These are phyloP conservation scores for Pemphredon lugubris DNA, from an alignment of 2,888 invertebrate genomes.

Conservation along the genomic window DNA sequence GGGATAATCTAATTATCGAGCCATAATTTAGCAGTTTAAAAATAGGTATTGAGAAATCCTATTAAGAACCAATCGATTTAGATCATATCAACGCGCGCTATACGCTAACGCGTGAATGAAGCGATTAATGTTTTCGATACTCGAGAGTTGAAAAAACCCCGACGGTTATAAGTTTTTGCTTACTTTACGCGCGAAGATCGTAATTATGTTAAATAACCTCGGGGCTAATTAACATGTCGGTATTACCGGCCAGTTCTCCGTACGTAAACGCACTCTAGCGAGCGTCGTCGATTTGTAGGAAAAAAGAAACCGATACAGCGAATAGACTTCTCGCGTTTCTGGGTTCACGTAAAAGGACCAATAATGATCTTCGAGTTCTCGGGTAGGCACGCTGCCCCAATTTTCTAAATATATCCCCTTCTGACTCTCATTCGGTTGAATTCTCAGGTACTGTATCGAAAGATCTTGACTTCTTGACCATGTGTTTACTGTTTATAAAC, in stretches of 20 bases:
- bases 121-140: too few species aligned
- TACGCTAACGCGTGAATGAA: too few species aligned
- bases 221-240: not conserved
- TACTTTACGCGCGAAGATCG: too few species aligned
- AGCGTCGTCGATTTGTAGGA: not conserved
- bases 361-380: constrained; percentile 52
- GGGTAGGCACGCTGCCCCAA: constrained; percentile 72
- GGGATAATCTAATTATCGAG: too few species aligned
- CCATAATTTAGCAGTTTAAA: too few species aligned
- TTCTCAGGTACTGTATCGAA: constrained; percentile 67
- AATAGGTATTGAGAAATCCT: too few species aligned
- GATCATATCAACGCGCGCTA: too few species aligned
- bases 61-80: too few species aligned
- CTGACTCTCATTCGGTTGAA: constrained; percentile 66
- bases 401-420: constrained; percentile 77
- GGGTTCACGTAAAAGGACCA: constrained; percentile 53
- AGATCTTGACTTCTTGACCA: constrained; percentile 77
- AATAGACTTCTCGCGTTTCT: constrained; percentile 13
- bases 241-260: too few species aligned
- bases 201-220: too few species aligned
- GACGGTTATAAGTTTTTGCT: too few species aligned
- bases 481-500: constrained; percentile 78
- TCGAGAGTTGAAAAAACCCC: too few species aligned
- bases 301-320: not conserved
- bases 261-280: not conserved